phyloP scores from a whole-genome alignment of 2,113 vertebrate genomes.

The Sterna hirundo region DNA sequence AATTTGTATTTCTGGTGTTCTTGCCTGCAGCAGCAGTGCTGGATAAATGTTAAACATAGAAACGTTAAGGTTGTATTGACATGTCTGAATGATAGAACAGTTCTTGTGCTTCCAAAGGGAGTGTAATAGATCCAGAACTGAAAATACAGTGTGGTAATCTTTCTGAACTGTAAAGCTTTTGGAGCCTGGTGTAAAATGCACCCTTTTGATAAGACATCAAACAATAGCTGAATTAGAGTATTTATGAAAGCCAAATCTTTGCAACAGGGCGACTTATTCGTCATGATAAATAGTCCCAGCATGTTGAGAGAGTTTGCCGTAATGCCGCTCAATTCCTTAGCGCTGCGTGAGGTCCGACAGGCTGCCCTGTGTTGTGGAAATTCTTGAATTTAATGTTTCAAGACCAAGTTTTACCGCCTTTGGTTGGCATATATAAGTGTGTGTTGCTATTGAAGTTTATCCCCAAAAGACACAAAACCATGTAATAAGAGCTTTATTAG shows the following conservation, averaged over 20 bases:
- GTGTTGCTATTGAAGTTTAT: neutral
- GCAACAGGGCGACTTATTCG: neutral
- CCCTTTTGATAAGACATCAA: neutral
- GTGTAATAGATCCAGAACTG: neutral
- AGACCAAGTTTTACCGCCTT: neutral
- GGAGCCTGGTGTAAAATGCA: neutral
- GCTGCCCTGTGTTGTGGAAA: neutral
- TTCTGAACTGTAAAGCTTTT: neutral
- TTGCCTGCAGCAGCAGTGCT: neutral
- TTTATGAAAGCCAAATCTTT: neutral
- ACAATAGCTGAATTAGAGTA: neutral
- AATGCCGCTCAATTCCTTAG: neutral
- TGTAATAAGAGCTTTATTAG: neutral
- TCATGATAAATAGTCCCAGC: neutral
- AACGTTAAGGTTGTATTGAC: neutral
- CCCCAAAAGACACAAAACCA: neutral
- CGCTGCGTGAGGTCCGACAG: rapidly evolving
- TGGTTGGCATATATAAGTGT: neutral
- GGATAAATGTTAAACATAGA: neutral
- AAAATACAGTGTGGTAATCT: neutral
- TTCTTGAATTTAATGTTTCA: neutral
- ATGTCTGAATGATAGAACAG: neutral
- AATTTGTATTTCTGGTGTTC: neutral
- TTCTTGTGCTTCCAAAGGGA: neutral
- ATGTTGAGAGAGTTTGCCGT: neutral